Percentiles rank a stretch among this genome's conserved stretches.
These are phyloP conservation scores for Pan troglodytes DNA, from an alignment of 2,113 vertebrate species.

Conservation along the genomic window NHGRI_mPanTro3-v2.1_pri NC_072398.2:172646001-172646500, in stretches of 20 bases:
- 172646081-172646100: neutral
- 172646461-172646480: neutral
- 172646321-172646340: neutral
- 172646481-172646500: neutral
- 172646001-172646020: neutral
- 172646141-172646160: neutral
- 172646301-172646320: neutral
- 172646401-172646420: neutral
- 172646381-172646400: neutral
- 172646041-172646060: neutral
- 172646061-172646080: neutral
- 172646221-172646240: neutral
- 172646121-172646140: neutral
- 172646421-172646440: neutral
- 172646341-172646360: neutral
- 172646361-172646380: neutral
- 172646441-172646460: neutral
- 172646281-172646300: neutral
- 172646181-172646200: neutral
- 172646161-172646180: neutral
- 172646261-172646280: neutral
- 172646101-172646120: neutral
- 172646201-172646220: neutral
- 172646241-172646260: neutral
- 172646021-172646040: constrained; percentile 3